A percentile compares a stretch with the other conserved stretches of the same genome.
These are phyloP conservation scores for Minunthozetes semirufus DNA, from an alignment of 2,888 invertebrate species.

Conservation along the genomic window DNA sequence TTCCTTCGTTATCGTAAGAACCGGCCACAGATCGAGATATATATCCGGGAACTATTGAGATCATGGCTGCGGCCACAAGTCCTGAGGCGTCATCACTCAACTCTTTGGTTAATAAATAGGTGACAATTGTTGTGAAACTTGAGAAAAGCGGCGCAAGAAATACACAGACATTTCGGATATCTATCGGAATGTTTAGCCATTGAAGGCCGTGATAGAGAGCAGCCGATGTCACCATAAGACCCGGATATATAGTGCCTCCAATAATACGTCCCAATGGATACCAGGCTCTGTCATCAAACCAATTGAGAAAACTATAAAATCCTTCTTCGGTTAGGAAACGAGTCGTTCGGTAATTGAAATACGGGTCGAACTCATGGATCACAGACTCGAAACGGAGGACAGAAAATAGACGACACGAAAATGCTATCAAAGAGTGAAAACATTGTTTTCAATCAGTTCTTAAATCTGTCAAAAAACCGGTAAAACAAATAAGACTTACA, in stretches of 20 bases:
- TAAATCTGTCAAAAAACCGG: no score
- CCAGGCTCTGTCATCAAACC: slow-evolving; percentile 99
- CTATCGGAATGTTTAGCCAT: slow-evolving; percentile 87
- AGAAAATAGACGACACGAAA: slow-evolving; percentile 94
- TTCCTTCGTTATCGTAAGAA: slow-evolving; percentile 99
- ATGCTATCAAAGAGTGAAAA: no score
- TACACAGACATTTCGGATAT: slow-evolving; percentile 97
- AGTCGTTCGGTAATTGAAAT: slow-evolving; percentile 99
- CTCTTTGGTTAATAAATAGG: slow-evolving; percentile 94
- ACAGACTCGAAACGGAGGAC: slow-evolving; percentile 99
- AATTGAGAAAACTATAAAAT: slow-evolving; percentile 97
- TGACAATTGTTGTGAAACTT: slow-evolving; percentile 94
- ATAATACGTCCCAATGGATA: slow-evolving; percentile 97
- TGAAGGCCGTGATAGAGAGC: slow-evolving; percentile 89
- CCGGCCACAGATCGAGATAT: slow-evolving; percentile 98
- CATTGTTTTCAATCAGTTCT: no score
- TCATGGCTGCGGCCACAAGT: slow-evolving; percentile 96
- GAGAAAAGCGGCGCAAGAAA: slow-evolving; percentile 97
- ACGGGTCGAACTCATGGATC: slow-evolving; percentile 99
- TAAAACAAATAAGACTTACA: slow-evolving; percentile 9
- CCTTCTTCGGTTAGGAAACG: slow-evolving; percentile 99
- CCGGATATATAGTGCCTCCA: slow-evolving; percentile 97
- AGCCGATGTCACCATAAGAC: slow-evolving; percentile 97
- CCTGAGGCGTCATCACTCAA: slow-evolving; percentile 95
- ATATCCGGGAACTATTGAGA: slow-evolving; percentile 97